Evolutionary conservation across 1,140 invertebrate species (phyloP).

Genomic region (Lordiphosa mommai): DNA sequence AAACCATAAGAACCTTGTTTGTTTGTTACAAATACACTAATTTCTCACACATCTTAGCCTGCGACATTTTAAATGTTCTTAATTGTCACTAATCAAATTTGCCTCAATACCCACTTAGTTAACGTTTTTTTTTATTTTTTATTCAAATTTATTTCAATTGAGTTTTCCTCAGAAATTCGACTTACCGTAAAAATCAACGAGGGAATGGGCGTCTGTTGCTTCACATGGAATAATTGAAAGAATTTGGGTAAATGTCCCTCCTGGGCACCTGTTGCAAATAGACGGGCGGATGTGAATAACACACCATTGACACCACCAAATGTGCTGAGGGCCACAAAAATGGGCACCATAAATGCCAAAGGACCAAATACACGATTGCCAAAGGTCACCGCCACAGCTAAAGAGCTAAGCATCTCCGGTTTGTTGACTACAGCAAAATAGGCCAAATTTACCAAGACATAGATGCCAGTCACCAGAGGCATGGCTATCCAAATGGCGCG

Average conservation of each 20-base stretch:
- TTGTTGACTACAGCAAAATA: constrained; percentile 92
- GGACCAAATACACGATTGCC: constrained; percentile 88
- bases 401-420: constrained; percentile 87
- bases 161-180: neutral
- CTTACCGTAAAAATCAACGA: constrained; percentile 88
- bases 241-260: constrained; percentile 91
- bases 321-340: constrained; percentile 92
- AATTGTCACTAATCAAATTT: no score
- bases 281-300: constrained; percentile 91
- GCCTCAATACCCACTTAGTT: no score
- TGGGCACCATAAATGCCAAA: constrained; percentile 90
- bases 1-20: no score
- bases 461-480: constrained; percentile 91
- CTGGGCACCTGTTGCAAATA: constrained; percentile 88
- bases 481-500: constrained; percentile 93
- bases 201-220: constrained; percentile 89
- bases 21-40: no score
- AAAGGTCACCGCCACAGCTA: constrained; percentile 93
- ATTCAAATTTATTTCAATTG: neutral
- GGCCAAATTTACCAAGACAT: constrained; percentile 93
- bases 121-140: neutral
- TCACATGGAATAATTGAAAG: constrained; percentile 88
- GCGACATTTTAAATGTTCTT: no score
- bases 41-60: no score
- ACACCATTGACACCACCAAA: constrained; percentile 96